Conservation (phyloP, 2,888 invertebrate genomes). For the Hydroisotoma schaefferi region DNA sequence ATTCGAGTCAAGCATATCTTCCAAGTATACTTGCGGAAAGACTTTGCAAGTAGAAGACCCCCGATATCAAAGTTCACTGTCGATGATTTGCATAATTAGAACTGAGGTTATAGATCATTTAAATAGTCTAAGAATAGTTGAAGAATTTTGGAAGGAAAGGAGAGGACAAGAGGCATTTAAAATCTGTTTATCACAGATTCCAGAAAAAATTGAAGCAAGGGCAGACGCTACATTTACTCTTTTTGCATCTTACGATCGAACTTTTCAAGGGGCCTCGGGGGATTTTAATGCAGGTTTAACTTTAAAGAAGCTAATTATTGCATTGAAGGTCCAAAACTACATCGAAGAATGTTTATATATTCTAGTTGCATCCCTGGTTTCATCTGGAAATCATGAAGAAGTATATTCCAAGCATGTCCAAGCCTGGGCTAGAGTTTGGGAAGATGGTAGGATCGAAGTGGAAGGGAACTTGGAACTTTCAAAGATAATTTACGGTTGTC, state of each 20-base stretch:
- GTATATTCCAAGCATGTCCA: conserved; percentile 26
- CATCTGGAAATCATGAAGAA: conserved; percentile 19
- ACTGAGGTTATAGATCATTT: no score
- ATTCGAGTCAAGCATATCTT: conserved; percentile 8
- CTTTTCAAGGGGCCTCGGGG: conserved; percentile 13
- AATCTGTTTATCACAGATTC: no score
- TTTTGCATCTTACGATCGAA: conserved; percentile 37
- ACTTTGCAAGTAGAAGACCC: conserved; percentile 42
- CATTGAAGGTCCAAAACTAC: background rate
- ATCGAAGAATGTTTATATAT: background rate
- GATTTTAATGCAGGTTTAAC: conserved; percentile 35
- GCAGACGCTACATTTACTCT: no score
- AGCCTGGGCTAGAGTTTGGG: conserved; percentile 46
- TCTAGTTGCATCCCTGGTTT: conserved; percentile 23
- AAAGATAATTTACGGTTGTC: conserved; percentile 45
- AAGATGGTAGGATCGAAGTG: conserved; percentile 42
- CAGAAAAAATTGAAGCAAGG: no score
- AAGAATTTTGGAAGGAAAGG: no score
- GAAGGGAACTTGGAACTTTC: conserved; percentile 44
- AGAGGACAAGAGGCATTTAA: no score
- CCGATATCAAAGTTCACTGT: no score
- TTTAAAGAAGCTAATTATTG: background rate
- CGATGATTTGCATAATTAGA: no score
- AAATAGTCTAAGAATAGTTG: no score
- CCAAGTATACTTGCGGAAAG: conserved; percentile 26